Evolutionary conservation across 2,113 vertebrate genomes (phyloP), one percentile per base, ranked within the genome.

Genomic region (Pseudorhombus dupliciocellatus): DNA sequence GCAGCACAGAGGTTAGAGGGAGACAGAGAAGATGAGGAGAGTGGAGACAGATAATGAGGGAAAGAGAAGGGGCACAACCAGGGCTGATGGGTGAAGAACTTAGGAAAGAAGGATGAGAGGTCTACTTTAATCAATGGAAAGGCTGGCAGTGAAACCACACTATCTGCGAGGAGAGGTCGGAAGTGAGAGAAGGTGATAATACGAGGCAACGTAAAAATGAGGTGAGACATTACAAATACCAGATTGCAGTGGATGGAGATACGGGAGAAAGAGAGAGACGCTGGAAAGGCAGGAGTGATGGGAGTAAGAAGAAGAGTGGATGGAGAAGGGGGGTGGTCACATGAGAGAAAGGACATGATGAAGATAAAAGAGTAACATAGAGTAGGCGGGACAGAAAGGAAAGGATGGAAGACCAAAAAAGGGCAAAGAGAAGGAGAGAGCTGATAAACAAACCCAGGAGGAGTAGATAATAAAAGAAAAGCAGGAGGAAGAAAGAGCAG

Each of bases 151-250:
- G 34, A 11, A 37, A 37, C 34, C 53, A 68, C 53, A 71, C 24
- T 48, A 52, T 66, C 37, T 3, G 14, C 14, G 55, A 65, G 28
- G 66, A 62, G 56, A 67, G 76, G 79, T 72, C 31, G 18, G 65
- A 62, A 66, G 59, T 68, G 71, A 61, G 59, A 31, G 56, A 68
- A 22, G 60, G 56, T 14, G 26, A 57, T 44, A 42, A 53, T 34
- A 71, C 14, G 63, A 77, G 73, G 37, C 24, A 46, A 37, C 66
- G 60, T 53, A 58, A 71, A 74, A 84, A 88, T 66, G 58, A 84
- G 76, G 71, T 37, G 54, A 25, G 56, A 68, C 71, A 72, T 66
- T 73, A 77, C 57, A 76, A 81, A 88, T 68, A 67, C 24, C 20
- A 61, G 66, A 68, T 57, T 53, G 37, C 46, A 70, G 21, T 62